These are phyloP conservation scores for Antheraea pernyi DNA, from an alignment of 1,140 invertebrate genomes.

Conservation along the genomic window DNA sequence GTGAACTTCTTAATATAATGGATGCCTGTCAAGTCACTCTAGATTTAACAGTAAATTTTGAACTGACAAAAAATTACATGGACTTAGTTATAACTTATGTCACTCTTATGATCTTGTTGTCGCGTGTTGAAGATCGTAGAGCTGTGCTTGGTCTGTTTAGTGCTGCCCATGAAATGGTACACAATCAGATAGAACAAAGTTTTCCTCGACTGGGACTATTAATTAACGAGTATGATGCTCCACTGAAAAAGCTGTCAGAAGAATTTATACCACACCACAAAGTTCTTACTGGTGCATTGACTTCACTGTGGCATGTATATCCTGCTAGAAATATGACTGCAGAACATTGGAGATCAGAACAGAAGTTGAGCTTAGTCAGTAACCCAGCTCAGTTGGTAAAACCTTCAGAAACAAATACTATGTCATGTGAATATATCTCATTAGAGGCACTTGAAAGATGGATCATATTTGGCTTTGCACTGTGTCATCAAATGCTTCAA, in stretches of 20 bases:
- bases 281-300: conserved; percentile 90
- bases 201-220: conserved; percentile 97
- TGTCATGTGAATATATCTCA: conserved; percentile 98
- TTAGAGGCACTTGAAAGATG: conserved; percentile 97
- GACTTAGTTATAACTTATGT: conserved; percentile 97
- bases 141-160: conserved; percentile 98
- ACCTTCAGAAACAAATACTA: conserved; percentile 96
- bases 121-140: conserved; percentile 98
- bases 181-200: conserved; percentile 93
- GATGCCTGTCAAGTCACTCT: conserved; percentile 97
- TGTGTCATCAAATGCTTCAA: conserved; percentile 92
- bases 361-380: conserved; percentile 95
- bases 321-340: conserved; percentile 94
- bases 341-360: conserved; percentile 95
- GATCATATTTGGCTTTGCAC: conserved; percentile 96
- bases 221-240: conserved; percentile 98
- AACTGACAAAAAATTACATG: conserved; percentile 96
- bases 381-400: conserved; percentile 95
- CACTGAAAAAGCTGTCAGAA: conserved; percentile 97
- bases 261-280: conserved; percentile 98
- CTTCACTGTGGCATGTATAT: conserved; percentile 94
- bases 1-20: conserved; percentile 97
- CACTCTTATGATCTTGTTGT: conserved; percentile 97
- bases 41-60: conserved; percentile 97
- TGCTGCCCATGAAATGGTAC: conserved; percentile 97